phyloP scores from a whole-genome alignment of 2,113 vertebrate species.

The Phoxinus phoxinus region DNA sequence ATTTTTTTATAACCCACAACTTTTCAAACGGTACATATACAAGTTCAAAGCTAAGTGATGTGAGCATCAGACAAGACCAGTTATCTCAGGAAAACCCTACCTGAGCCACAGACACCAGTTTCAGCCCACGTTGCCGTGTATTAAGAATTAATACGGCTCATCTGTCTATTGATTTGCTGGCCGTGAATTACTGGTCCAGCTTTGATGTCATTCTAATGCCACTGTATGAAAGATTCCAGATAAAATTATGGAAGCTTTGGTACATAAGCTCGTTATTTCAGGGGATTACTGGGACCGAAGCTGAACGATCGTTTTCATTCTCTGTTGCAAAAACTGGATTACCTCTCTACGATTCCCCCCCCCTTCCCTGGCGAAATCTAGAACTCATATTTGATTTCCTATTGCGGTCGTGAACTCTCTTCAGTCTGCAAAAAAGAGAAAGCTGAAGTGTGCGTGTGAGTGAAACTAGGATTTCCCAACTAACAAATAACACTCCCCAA shows the following conservation, averaged over 20 bases:
- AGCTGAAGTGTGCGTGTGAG: neutral
- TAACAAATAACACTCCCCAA: slow-evolving; percentile 9
- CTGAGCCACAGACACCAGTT: slow-evolving; percentile 64
- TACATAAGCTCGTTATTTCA: slow-evolving; percentile 81
- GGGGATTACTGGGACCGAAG: slow-evolving; percentile 74
- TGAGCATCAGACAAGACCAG: slow-evolving; percentile 58
- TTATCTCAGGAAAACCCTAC: slow-evolving; percentile 64
- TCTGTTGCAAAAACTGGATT: slow-evolving; percentile 79
- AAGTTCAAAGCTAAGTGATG: slow-evolving; percentile 56
- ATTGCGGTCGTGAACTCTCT: slow-evolving; percentile 62
- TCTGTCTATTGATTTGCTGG: slow-evolving; percentile 77
- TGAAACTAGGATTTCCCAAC: neutral
- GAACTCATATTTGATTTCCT: slow-evolving; percentile 72
- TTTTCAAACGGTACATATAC: slow-evolving; percentile 21
- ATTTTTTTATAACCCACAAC: neutral
- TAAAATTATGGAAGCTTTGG: slow-evolving; percentile 80
- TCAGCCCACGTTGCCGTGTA: slow-evolving; percentile 69
- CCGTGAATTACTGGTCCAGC: slow-evolving; percentile 74
- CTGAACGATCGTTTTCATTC: slow-evolving; percentile 80
- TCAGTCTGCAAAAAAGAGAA: slow-evolving; percentile 50
- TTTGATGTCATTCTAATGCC: slow-evolving; percentile 81
- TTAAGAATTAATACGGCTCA: slow-evolving; percentile 75
- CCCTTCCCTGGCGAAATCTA: slow-evolving; percentile 67
- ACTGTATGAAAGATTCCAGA: slow-evolving; percentile 79
- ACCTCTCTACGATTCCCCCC: slow-evolving; percentile 56